Conservation (phyloP, 2,888 invertebrate genomes). For the Tetanocera ferruginea region DNA sequence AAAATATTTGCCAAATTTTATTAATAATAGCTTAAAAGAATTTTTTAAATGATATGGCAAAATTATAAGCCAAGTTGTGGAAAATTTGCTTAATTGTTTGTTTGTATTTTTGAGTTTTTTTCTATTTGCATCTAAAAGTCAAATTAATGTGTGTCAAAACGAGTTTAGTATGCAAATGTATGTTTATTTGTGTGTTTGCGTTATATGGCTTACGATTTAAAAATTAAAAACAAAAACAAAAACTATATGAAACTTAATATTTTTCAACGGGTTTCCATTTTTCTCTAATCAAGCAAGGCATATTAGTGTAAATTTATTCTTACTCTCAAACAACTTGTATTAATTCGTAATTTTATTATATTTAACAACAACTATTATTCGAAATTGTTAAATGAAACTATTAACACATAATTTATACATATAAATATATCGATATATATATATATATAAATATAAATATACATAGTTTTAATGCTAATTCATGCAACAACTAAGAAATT, state of each 20-base stretch:
- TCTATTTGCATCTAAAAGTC: too few species aligned
- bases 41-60: conserved; percentile 25
- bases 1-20: conserved; percentile 35
- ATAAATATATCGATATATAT: too few species aligned
- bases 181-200: too few species aligned
- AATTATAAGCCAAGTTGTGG: not conserved
- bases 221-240: not conserved
- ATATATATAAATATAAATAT: too few species aligned
- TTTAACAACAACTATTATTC: conserved; percentile 18
- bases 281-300: not conserved
- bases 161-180: too few species aligned
- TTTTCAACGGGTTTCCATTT: conserved; percentile 8
- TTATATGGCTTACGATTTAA: too few species aligned
- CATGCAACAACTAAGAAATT: conserved; percentile 10
- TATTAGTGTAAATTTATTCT: conserved; percentile 6
- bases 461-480: too few species aligned
- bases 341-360: conserved; percentile 23
- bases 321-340: not conserved
- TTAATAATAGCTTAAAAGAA: conserved; percentile 4
- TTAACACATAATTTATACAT: conserved; percentile 22
- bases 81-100: not conserved
- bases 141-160: too few species aligned
- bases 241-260: not conserved
- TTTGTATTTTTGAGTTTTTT: too few species aligned
- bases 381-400: not conserved